Evolutionary conservation across 2,888 invertebrate species (phyloP).

Genomic region (Petrolisthes cinctipes): DNA sequence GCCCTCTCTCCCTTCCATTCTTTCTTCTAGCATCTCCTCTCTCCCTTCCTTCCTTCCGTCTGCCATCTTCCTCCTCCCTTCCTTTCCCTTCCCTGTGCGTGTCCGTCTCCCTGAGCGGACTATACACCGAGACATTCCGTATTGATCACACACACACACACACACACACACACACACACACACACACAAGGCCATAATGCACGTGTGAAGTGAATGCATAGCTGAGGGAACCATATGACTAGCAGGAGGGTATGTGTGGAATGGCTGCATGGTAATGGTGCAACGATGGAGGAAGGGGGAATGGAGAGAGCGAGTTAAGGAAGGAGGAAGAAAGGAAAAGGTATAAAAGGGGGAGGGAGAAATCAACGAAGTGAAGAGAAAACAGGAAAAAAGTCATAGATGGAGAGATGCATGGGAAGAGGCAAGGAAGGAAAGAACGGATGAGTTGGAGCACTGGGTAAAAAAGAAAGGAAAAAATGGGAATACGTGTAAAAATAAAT

Average conservation of each 20-base stretch:
- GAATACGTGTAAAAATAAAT: too few relatives aligned
- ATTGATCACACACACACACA: constrained; percentile 1
- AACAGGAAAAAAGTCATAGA: too few relatives aligned
- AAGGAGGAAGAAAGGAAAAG: neutral
- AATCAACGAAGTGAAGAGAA: too few relatives aligned
- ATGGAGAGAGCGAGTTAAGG: neutral
- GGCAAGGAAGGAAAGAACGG: too few relatives aligned
- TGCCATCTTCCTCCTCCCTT: neutral
- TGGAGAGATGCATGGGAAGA: too few relatives aligned
- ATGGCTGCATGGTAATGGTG: neutral
- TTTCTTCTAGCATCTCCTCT: neutral
- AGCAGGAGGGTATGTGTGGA: too few relatives aligned
- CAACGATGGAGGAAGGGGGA: neutral
- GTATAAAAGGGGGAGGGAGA: neutral
- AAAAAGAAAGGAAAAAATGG: too few relatives aligned
- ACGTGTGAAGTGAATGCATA: neutral
- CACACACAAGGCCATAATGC: neutral
- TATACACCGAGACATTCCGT: neutral
- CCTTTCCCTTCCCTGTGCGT: neutral
- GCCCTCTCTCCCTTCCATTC: neutral
- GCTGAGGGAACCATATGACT: too few relatives aligned
- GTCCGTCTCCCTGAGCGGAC: neutral
- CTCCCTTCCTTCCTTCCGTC: neutral
- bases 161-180: constrained; percentile 22
- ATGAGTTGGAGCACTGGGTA: too few relatives aligned